phyloP scores from a whole-genome alignment of 2,113 vertebrate genomes.

The Tenrec ecaudatus region DNA sequence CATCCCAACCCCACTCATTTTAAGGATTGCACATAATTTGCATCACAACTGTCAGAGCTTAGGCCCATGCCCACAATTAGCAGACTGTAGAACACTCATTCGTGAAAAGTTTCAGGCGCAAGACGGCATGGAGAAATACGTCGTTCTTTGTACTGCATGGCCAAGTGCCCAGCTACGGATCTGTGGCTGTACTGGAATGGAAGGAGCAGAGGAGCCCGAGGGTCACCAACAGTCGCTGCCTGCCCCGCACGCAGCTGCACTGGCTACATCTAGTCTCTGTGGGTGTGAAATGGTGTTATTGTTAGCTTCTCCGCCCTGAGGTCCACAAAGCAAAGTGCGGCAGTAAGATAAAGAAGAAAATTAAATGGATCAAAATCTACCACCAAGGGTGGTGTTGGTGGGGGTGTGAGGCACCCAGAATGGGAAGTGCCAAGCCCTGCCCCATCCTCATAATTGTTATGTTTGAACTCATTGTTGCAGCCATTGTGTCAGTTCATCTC shows the following conservation, averaged over 20 bases:
- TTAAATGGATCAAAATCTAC: too few species aligned
- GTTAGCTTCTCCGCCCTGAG: too few species aligned
- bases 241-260: background rate
- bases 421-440: too few species aligned
- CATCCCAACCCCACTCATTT: background rate
- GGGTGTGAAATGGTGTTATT: background rate
- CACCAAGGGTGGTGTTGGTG: too few species aligned
- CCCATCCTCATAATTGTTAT: too few species aligned
- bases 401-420: too few species aligned
- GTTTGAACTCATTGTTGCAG: too few species aligned
- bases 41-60: background rate
- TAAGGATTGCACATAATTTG: background rate
- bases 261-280: background rate
- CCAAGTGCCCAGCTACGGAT: background rate
- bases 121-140: background rate
- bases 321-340: too few species aligned
- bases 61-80: background rate
- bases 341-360: too few species aligned
- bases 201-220: background rate
- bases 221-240: background rate
- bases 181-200: background rate
- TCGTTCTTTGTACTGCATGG: background rate
- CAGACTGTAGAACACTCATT: background rate
- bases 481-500: too few species aligned
- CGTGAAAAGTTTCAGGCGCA: background rate